Evolutionary conservation across 92 coral and sea anemone species (phyloP).

Genomic region (Actinostola sp.): DNA sequence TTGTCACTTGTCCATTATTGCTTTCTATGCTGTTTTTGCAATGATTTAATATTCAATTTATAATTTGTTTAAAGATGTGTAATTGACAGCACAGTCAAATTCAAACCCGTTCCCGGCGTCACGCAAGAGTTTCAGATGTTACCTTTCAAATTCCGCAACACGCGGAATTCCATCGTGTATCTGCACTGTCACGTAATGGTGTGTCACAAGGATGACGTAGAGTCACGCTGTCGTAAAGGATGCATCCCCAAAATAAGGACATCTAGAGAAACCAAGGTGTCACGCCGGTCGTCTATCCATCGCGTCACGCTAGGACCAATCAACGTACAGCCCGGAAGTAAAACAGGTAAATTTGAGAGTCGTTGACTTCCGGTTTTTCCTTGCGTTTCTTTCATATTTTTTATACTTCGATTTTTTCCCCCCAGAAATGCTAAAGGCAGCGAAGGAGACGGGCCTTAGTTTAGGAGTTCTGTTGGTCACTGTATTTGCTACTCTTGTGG

Average conservation of each 20-base stretch:
- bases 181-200: constrained; percentile 83
- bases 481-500: constrained; percentile 30
- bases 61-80: constrained; percentile 47
- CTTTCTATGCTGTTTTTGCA: not conserved
- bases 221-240: constrained; percentile 74
- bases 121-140: constrained; percentile 73
- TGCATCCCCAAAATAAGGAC: constrained; percentile 46
- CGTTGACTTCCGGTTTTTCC: not conserved
- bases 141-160: constrained; percentile 65
- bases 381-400: not conserved
- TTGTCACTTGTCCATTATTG: too few relatives aligned
- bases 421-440: not conserved
- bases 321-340: not conserved
- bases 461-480: constrained; percentile 22
- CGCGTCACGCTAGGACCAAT: constrained; percentile 82
- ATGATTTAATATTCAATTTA: not conserved
- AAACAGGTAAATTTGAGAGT: constrained; percentile 18
- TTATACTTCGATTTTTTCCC: not conserved
- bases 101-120: constrained; percentile 43
- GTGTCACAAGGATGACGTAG: constrained; percentile 60
- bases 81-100: constrained; percentile 59
- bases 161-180: constrained; percentile 52
- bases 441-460: constrained; percentile 8
- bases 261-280: constrained; percentile 23
- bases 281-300: constrained; percentile 34